A percentile compares a stretch with the other conserved stretches of the same genome.
These are phyloP conservation scores for Drosophila pseudoobscura DNA, from an alignment of 1,140 invertebrate genomes.

Conservation along the genomic window DNA sequence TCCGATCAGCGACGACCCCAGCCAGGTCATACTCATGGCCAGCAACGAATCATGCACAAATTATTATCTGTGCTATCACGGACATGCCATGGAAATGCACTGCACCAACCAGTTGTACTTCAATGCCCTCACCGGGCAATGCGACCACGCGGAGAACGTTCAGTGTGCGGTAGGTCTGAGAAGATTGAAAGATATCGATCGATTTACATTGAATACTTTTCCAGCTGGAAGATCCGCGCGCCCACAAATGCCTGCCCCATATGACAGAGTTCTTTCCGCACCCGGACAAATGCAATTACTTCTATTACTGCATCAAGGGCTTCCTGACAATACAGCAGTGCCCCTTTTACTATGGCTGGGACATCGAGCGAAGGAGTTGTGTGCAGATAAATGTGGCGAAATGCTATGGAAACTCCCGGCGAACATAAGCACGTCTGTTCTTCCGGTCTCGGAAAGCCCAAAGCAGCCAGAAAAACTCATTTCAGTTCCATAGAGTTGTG, in stretches of 20 bases:
- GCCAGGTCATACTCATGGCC: constrained; percentile 68
- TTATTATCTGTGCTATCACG: constrained; percentile 77
- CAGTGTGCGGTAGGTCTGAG: constrained; percentile 63
- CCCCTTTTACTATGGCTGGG: constrained; percentile 80
- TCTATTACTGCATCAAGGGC: constrained; percentile 80
- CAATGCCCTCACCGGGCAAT: constrained; percentile 62
- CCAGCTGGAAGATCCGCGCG: constrained; percentile 50
- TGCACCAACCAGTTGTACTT: constrained; percentile 74
- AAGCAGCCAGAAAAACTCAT: constrained; percentile 18
- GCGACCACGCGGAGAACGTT: constrained; percentile 70
- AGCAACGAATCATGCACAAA: constrained; percentile 64
- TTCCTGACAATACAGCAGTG: constrained; percentile 78
- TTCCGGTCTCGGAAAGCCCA: constrained; percentile 27
- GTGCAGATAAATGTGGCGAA: constrained; percentile 72
- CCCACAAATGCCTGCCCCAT: constrained; percentile 70
- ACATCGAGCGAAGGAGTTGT: constrained; percentile 68
- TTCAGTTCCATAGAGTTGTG: constrained; percentile 25
- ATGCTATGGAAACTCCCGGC: constrained; percentile 61
- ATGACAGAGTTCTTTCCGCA: constrained; percentile 79
- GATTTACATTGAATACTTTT: constrained; percentile 4
- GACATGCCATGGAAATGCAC: constrained; percentile 76
- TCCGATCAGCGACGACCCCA: constrained; percentile 69
- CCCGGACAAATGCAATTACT: constrained; percentile 77
- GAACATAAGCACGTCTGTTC: constrained; percentile 20
- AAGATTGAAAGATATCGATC: not conserved